Percentiles rank a stretch among this genome's conserved stretches.
phyloP scores from a whole-genome alignment of 2,797 vertebrate species.

The Enteromius argenteus region DNA sequence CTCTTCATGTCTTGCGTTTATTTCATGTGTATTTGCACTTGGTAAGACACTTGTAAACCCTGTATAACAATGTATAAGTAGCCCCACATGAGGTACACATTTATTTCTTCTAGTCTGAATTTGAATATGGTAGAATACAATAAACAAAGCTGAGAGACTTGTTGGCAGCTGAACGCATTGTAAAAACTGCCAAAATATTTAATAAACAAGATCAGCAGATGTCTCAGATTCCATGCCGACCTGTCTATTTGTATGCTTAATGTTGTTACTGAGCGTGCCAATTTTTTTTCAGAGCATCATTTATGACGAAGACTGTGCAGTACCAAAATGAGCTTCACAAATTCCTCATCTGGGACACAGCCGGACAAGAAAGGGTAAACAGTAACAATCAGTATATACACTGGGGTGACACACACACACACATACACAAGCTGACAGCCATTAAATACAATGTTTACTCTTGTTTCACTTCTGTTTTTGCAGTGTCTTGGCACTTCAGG shows the following conservation, averaged over 20 bases:
- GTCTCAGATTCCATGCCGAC: neutral
- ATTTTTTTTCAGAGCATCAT: conserved; percentile 89
- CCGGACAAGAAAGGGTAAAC: conserved; percentile 94
- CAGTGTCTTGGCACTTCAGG: conserved; percentile 67
- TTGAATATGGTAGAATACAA: neutral
- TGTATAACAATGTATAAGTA: neutral
- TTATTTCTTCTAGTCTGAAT: neutral
- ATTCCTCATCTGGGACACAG: conserved; percentile 99
- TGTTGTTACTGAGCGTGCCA: neutral
- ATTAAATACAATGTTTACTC: conserved; percentile 11
- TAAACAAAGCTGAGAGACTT: neutral
- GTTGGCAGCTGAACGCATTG: neutral
- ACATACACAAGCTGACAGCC: neutral
- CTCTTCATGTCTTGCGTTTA: neutral
- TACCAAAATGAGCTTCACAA: conserved; percentile 98
- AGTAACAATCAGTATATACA: conserved; percentile 9
- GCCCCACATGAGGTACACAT: neutral
- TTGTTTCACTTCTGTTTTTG: conserved; percentile 49
- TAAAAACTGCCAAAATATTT: neutral
- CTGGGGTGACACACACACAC: neutral
- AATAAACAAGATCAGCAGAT: neutral
- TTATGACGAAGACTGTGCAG: conserved; percentile 99
- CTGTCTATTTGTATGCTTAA: neutral
- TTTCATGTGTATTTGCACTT: neutral
- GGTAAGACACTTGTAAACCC: neutral